Percentiles rank a stretch among this genome's conserved stretches.
Conservation (phyloP, 2,113 vertebrate genomes). For the Istiophorus platypterus region DNA sequence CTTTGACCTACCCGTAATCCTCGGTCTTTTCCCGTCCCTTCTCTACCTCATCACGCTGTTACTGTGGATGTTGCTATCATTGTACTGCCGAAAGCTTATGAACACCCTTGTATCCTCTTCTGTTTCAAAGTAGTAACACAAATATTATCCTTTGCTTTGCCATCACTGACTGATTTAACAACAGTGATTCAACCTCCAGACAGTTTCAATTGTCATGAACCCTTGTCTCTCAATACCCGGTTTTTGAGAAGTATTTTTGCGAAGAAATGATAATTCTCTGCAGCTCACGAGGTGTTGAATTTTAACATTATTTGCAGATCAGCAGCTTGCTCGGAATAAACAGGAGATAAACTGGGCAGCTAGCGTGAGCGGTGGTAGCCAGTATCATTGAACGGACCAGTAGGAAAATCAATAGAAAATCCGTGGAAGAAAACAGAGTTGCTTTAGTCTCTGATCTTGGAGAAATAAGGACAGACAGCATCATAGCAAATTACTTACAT, state of each 20-base stretch:
- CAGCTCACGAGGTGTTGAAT: neutral
- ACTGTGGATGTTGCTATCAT: neutral
- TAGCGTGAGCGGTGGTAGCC: neutral
- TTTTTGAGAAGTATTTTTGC: neutral
- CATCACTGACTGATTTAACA: neutral
- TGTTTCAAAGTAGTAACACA: neutral
- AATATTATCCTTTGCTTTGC: neutral
- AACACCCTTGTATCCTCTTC: neutral
- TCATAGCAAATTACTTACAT: neutral
- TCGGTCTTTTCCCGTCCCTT: neutral
- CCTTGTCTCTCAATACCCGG: neutral
- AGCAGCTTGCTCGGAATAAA: conserved; percentile 3
- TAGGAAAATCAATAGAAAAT: neutral
- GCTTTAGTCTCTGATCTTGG: neutral
- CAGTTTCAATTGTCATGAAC: neutral
- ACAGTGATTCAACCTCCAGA: neutral
- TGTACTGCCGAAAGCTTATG: neutral
- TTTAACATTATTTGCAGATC: conserved; percentile 2
- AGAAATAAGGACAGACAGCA: neutral
- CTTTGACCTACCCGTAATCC: neutral
- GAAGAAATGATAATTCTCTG: neutral
- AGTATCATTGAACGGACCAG: neutral
- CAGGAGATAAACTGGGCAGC: neutral
- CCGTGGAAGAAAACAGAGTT: neutral
- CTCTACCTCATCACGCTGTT: neutral